phyloP scores from a whole-genome alignment of 2,888 invertebrate genomes.

The Drosophila rellima region DNA sequence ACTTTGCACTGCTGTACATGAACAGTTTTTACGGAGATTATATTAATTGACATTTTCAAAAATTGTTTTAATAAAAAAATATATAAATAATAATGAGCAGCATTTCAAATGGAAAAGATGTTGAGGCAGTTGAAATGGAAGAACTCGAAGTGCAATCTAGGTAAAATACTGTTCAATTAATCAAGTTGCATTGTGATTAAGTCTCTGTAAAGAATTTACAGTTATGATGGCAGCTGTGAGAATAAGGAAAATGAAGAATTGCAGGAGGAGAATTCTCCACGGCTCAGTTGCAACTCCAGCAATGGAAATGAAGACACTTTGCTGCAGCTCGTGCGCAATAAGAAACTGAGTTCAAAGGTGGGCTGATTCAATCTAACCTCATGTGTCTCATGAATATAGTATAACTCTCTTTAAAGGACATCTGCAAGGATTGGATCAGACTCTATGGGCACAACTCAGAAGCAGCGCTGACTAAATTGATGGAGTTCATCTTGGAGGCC shows the following conservation, averaged over 20 bases:
- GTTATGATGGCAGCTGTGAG: background rate
- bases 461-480: conserved; percentile 38
- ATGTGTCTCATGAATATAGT: background rate
- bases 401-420: conserved; percentile 12
- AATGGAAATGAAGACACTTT: background rate
- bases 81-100: conserved; percentile 17
- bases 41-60: background rate
- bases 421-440: conserved; percentile 36
- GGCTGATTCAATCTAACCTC: background rate
- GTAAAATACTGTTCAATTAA: background rate
- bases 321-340: conserved; percentile 7
- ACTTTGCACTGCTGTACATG: conserved; percentile 2
- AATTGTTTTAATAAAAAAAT: background rate
- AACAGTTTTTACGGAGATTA: background rate
- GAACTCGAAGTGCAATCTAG: background rate
- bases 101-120: background rate
- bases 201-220: background rate
- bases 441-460: conserved; percentile 5
- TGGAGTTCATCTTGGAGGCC: conserved; percentile 62
- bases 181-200: too few relatives aligned
- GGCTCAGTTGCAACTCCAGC: background rate
- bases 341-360: background rate
- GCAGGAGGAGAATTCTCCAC: background rate
- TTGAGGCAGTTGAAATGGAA: background rate
- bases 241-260: conserved; percentile 4